A percentile compares a stretch with the other conserved stretches of the same genome.
Conservation (phyloP, 2,113 vertebrate genomes). For the Cyprinodon tularosa region DNA sequence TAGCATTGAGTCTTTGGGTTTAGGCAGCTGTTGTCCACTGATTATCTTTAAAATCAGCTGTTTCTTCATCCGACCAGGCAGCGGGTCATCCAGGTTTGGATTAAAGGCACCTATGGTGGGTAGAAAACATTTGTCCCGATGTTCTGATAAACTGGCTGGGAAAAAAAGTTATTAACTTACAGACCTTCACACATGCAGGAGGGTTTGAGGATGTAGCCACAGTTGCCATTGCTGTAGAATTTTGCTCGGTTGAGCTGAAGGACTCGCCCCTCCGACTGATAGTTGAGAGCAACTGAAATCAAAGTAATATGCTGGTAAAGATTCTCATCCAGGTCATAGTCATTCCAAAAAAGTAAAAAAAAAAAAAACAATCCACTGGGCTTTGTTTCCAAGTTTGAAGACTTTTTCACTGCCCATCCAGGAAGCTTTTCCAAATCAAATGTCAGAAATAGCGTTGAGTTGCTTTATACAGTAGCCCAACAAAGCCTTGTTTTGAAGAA, state of each 20-base stretch:
- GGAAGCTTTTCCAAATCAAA: no score
- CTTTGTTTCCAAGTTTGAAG: no score
- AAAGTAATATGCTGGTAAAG: neutral
- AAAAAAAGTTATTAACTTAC: neutral
- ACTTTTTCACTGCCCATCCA: no score
- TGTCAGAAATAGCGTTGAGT: no score
- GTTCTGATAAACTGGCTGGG: neutral
- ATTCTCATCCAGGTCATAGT: no score
- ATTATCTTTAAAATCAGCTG: constrained; percentile 93
- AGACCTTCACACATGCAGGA: constrained; percentile 92
- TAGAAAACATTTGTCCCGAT: neutral
- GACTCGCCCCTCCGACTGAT: constrained; percentile 95
- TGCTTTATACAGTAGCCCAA: no score
- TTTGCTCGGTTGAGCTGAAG: constrained; percentile 96
- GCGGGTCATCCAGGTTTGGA: constrained; percentile 89
- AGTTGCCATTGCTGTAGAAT: constrained; percentile 93
- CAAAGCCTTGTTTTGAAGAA: no score
- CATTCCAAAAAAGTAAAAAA: no score
- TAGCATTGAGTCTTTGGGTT: constrained; percentile 95
- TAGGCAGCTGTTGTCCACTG: constrained; percentile 97
- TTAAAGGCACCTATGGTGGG: constrained; percentile 87
- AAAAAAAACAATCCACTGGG: no score
- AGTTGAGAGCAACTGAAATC: constrained; percentile 92
- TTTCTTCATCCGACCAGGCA: constrained; percentile 89
- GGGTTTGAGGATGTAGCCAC: constrained; percentile 96